A percentile compares a stretch with the other conserved stretches of the same genome.
Evolutionary conservation across 2,113 vertebrate genomes (phyloP).

Genomic region (Orientallactaga bullata): DNA sequence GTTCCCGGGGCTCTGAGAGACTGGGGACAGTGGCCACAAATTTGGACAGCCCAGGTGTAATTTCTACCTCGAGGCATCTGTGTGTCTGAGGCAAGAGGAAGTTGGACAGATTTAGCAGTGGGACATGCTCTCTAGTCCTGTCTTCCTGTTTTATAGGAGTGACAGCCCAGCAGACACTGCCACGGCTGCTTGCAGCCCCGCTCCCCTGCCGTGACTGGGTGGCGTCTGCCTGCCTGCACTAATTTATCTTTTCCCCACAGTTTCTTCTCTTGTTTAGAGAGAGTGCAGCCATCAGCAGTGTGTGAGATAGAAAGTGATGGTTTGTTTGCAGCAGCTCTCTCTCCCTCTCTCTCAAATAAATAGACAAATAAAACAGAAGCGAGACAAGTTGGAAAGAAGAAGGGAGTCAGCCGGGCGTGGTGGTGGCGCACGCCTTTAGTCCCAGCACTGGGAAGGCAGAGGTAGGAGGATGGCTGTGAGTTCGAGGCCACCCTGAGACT

Average conservation of each 20-base stretch:
- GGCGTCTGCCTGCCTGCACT: too few relatives aligned
- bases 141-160: conserved; percentile 36
- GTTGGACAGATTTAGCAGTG: conserved; percentile 49
- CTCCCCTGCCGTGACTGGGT: not conserved
- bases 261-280: conserved; percentile 3
- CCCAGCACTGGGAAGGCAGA: too few relatives aligned
- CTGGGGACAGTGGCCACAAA: not conserved
- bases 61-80: conserved; percentile 25
- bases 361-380: too few relatives aligned
- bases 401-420: too few relatives aligned
- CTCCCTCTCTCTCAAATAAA: too few relatives aligned
- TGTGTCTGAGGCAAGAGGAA: not conserved
- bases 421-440: too few relatives aligned
- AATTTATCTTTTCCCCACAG: not conserved
- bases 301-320: not conserved
- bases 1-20: not conserved
- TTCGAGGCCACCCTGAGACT: too few relatives aligned
- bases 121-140: not conserved
- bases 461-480: too few relatives aligned
- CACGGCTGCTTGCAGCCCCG: not conserved
- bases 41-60: not conserved
- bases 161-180: not conserved
- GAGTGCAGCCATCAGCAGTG: not conserved
- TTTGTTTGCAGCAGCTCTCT: accelerated
- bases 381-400: too few relatives aligned